A percentile compares a stretch with the other conserved stretches of the same genome.
These are phyloP conservation scores for Passer montanus DNA, from an alignment of 2,113 vertebrate species.

Conservation along the genomic window DNA sequence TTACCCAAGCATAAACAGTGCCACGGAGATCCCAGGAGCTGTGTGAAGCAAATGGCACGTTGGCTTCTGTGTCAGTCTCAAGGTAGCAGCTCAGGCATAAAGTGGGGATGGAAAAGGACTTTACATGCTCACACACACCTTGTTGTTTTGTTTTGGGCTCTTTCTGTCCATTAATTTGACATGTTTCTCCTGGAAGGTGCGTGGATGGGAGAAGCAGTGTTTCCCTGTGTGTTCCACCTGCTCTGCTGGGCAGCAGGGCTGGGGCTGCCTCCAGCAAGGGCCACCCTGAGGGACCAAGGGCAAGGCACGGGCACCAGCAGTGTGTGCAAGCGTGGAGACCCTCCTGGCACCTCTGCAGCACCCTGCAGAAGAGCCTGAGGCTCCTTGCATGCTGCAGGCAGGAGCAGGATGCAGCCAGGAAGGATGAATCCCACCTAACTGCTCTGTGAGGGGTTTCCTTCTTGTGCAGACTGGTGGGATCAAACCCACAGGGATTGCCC, in stretches of 20 bases:
- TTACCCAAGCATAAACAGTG: constrained; percentile 31
- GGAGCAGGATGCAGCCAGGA: not conserved
- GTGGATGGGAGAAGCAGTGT: not conserved
- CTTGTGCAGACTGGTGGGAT: not conserved
- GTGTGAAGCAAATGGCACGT: not conserved
- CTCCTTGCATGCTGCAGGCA: not conserved
- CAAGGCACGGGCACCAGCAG: not conserved
- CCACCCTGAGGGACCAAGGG: not conserved
- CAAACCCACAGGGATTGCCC: not conserved
- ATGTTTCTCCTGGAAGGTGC: not conserved
- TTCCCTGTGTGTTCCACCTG: not conserved
- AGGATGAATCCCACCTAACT: not conserved
- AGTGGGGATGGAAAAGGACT: not conserved
- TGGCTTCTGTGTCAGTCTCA: constrained; percentile 28
- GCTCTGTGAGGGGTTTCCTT: not conserved
- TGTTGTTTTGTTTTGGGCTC: not conserved
- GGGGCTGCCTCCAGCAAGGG: not conserved
- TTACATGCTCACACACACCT: not conserved
- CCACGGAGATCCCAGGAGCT: constrained; percentile 28
- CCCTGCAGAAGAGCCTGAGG: not conserved
- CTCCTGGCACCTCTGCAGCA: not conserved
- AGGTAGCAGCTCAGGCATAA: constrained; percentile 44
- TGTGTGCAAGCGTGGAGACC: accelerated
- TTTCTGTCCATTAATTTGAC: not conserved
- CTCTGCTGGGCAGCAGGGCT: not conserved